Evolutionary conservation across 2,113 vertebrate genomes (phyloP), one percentile per base, ranked within the genome.

Genomic region (Australoheros scitulus): DNA sequence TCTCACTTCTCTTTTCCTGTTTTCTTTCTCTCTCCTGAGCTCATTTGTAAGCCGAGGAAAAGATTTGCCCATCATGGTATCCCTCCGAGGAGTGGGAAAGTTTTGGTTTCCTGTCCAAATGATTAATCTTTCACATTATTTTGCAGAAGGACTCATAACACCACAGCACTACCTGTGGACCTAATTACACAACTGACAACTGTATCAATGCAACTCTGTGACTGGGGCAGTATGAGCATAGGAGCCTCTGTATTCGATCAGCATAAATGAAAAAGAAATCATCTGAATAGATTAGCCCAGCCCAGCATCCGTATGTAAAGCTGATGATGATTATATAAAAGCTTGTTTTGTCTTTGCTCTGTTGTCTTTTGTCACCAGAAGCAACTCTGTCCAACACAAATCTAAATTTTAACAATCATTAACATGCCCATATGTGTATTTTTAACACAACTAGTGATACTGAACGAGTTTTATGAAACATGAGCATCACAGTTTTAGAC

Each of bases 91-190:
- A 89, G 47, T 52, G 29, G 74, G 72, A 72, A 89, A 70, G 78
- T 84, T 89, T 91, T 89, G 79, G 81, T 88, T 86, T 92, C 76
- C 89, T 92, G 90, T 92, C 93, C 74, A 83, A 90, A 93, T 93
- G 90, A 95, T 94, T 94, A 87, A 94, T 93, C 85, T 88, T 88
- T 90, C 81, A 90, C 81, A 92, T 94, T 91, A 91, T 91, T 93
- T 91, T 41, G 18, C 38, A 86, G 80, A 83, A 74, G 74, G 89
- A 87, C 83, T 92, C 85, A 88, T 80, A 88, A 90, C 84, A 85
- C 64, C 75, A 56, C 70, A 88, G 88, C 89, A 88, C 79, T 88
- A 92, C 90, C 90, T 93, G 79, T 87, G 89, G 87, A 88, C 81
- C 90, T 92, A 94, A 93, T 95, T 94, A 92, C 87, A 92, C 88